Evolutionary conservation across 2,797 vertebrate genomes (phyloP).

Genomic region (Halcyon leucocephala): DNA sequence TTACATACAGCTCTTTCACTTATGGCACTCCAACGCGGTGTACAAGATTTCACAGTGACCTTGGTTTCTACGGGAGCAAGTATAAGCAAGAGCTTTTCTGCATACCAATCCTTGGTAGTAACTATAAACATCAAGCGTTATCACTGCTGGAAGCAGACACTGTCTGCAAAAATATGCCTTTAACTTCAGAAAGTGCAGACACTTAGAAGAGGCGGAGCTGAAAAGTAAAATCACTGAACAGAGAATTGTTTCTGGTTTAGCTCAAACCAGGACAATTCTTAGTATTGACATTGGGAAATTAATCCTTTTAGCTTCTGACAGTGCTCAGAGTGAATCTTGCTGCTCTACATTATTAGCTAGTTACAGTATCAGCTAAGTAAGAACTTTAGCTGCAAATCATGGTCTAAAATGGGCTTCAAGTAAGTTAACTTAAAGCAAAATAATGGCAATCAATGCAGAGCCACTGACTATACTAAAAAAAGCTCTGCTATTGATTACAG

Average conservation of each 20-base stretch:
- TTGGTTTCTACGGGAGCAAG: too few relatives aligned
- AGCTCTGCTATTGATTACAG: accelerated
- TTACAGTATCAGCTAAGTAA: background rate
- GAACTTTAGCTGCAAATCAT: accelerated
- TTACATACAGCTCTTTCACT: background rate
- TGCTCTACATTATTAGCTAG: background rate
- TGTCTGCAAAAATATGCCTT: too few relatives aligned
- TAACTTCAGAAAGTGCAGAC: background rate
- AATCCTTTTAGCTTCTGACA: background rate
- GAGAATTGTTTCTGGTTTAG: background rate
- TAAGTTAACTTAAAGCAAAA: background rate
- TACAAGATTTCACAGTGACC: background rate
- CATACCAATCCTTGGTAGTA: too few relatives aligned
- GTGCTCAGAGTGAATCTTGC: background rate
- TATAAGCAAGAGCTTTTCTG: too few relatives aligned
- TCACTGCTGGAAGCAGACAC: too few relatives aligned
- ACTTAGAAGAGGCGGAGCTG: background rate
- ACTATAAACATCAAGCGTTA: too few relatives aligned
- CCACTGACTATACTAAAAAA: background rate
- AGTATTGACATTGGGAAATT: background rate
- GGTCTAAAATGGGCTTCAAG: background rate
- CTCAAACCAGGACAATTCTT: background rate
- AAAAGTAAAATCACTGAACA: background rate
- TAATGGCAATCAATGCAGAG: background rate
- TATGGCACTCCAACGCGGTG: background rate